These are phyloP conservation scores for Desoria tigrina DNA, from an alignment of 2,888 invertebrate species.

Conservation along the genomic window DNA sequence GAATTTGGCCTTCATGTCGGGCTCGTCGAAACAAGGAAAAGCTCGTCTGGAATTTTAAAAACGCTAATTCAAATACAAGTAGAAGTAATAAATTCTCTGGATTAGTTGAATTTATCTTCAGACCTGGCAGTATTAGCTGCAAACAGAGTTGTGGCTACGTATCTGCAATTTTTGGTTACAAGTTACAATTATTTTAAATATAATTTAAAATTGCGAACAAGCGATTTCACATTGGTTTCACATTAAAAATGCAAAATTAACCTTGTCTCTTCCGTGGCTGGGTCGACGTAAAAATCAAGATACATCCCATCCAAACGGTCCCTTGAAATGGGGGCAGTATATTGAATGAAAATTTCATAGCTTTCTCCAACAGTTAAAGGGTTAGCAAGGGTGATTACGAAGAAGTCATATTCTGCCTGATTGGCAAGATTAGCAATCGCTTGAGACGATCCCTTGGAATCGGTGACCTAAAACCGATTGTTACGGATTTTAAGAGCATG, in stretches of 20 bases:
- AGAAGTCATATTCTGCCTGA: slow-evolving; percentile 33
- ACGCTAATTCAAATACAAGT: slow-evolving; percentile 55
- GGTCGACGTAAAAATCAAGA: slow-evolving; percentile 42
- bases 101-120: not conserved
- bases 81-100: slow-evolving; percentile 23
- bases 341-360: slow-evolving; percentile 43
- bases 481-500: not conserved
- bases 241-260: slow-evolving; percentile 21
- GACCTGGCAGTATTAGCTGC: slow-evolving; percentile 58
- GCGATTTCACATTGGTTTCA: not conserved
- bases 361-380: slow-evolving; percentile 19
- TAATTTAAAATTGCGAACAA: too few species aligned
- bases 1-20: slow-evolving; percentile 55
- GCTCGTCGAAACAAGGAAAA: slow-evolving; percentile 63
- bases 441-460: not conserved
- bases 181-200: not conserved
- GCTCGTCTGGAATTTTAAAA: slow-evolving; percentile 59
- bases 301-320: slow-evolving; percentile 46
- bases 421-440: slow-evolving; percentile 13
- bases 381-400: slow-evolving; percentile 27
- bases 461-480: not conserved
- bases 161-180: slow-evolving; percentile 33
- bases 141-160: slow-evolving; percentile 44
- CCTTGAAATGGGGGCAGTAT: slow-evolving; percentile 33
- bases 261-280: slow-evolving; percentile 38